phyloP scores from a whole-genome alignment of 2,797 vertebrate genomes.

The Eulemur rubriventer region DNA sequence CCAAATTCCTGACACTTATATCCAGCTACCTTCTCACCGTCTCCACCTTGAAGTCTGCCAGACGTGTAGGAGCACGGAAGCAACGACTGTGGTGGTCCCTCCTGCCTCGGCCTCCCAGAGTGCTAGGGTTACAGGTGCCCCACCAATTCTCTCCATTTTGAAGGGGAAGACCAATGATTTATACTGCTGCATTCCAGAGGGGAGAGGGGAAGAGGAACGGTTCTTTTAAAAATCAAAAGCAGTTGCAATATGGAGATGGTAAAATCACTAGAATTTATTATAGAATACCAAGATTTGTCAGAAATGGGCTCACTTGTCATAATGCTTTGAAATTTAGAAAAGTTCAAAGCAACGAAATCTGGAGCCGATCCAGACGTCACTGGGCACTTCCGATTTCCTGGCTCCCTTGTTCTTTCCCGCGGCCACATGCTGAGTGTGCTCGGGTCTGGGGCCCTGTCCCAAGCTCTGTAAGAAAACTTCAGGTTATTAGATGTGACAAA shows the following conservation, averaged over 20 bases:
- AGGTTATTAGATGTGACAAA: background rate
- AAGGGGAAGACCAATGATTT: background rate
- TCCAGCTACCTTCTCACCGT: background rate
- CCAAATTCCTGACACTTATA: background rate
- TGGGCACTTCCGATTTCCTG: background rate
- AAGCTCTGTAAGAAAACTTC: background rate
- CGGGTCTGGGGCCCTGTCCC: background rate
- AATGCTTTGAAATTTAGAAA: conserved; percentile 7
- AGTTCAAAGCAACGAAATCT: conserved; percentile 46
- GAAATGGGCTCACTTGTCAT: background rate
- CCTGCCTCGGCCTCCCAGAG: too few relatives aligned
- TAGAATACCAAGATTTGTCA: background rate
- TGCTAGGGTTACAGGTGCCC: too few relatives aligned
- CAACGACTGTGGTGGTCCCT: background rate
- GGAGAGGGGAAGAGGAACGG: background rate
- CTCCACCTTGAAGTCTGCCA: background rate
- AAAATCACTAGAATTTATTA: background rate
- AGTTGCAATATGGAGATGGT: background rate
- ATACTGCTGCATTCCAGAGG: background rate
- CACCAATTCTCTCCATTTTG: background rate
- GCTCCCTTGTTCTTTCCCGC: background rate
- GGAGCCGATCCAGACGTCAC: background rate
- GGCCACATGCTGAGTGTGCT: background rate
- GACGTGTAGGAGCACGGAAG: background rate
- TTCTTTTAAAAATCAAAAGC: conserved; percentile 15